Conservation (phyloP, 2,797 vertebrate genomes). For the Pipistrellus pipistrellus region DNA sequence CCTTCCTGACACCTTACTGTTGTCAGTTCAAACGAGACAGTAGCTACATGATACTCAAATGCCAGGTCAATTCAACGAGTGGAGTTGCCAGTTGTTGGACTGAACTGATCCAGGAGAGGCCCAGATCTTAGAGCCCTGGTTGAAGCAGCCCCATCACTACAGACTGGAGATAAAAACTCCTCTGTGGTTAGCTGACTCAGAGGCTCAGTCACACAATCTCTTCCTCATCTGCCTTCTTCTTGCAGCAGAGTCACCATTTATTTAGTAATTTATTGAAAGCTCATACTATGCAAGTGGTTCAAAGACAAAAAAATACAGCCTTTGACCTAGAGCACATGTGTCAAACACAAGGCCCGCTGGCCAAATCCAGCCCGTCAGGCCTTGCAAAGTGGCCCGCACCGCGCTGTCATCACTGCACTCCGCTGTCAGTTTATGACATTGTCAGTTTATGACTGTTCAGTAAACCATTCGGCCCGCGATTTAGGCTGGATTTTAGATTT, state of each 20-base stretch:
- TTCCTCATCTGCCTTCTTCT: neutral
- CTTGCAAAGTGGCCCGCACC: too few species aligned
- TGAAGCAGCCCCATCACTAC: neutral
- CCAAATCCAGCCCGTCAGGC: too few species aligned
- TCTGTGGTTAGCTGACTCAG: neutral
- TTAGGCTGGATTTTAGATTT: too few species aligned
- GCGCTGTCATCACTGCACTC: too few species aligned
- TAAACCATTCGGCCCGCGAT: too few species aligned
- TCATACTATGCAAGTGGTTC: neutral
- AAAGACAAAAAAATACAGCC: neutral
- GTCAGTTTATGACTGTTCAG: too few species aligned
- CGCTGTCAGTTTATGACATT: too few species aligned
- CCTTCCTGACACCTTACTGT: too few species aligned
- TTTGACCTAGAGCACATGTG: neutral
- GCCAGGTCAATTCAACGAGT: neutral
- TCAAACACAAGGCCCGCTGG: too few species aligned
- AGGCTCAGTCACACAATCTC: neutral
- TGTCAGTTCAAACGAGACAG: neutral
- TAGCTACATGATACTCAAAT: neutral
- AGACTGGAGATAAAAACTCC: neutral
- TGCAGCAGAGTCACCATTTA: neutral
- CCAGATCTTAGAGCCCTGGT: neutral
- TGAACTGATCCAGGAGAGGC: neutral
- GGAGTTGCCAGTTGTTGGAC: neutral
- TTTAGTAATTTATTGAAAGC: neutral